These are phyloP conservation scores for Vulpes lagopus DNA, from an alignment of 2,113 vertebrate genomes.

Conservation along the genomic window DNA sequence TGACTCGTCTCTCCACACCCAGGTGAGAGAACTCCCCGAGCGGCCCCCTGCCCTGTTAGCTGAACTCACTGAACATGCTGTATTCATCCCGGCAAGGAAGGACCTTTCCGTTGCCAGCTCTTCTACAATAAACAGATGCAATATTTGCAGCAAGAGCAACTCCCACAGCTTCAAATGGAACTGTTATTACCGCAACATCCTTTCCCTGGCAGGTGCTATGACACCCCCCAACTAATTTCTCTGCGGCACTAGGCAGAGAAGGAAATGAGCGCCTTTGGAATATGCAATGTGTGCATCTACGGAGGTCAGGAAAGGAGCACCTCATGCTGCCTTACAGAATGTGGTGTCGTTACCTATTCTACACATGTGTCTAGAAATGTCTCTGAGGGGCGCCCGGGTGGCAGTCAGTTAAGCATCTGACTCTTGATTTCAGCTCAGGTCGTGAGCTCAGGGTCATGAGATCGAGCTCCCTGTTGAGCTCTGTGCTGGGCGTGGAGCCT, in stretches of 20 bases:
- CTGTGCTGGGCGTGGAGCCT: neutral
- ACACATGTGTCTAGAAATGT: neutral
- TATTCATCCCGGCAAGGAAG: constrained; percentile 65
- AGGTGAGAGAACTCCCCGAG: neutral
- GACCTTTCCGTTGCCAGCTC: neutral
- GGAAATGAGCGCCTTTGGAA: neutral
- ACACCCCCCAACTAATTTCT: neutral
- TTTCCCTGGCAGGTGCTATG: neutral
- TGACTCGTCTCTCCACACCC: neutral
- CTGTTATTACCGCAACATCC: neutral
- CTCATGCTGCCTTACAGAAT: neutral
- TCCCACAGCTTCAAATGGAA: constrained; percentile 38
- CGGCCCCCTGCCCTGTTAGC: constrained; percentile 55
- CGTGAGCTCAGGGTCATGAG: neutral
- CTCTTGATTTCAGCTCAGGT: neutral
- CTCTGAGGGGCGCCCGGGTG: neutral
- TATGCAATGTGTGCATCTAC: neutral
- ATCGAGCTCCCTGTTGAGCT: neutral
- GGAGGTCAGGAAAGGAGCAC: neutral
- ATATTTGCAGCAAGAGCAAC: constrained; percentile 1
- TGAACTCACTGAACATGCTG: constrained; percentile 62
- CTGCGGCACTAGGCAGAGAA: neutral
- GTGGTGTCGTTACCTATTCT: neutral
- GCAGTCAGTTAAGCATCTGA: neutral
- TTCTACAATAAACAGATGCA: neutral